Percentiles rank a stretch among this genome's conserved stretches.
Evolutionary conservation across 1,140 invertebrate genomes (phyloP).

Genomic region (Notospermus geniculatus): DNA sequence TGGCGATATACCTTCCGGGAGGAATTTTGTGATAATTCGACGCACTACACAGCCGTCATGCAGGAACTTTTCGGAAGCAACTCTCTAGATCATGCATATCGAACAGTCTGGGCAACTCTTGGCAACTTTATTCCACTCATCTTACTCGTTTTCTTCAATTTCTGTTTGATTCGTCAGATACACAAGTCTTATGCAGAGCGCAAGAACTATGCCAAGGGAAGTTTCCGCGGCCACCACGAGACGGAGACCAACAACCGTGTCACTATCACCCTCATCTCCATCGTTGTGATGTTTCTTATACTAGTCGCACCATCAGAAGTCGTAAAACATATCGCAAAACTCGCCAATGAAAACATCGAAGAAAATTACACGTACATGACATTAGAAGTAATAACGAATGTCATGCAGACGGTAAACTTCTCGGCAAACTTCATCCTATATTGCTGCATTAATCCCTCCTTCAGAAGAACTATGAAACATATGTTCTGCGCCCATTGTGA

Average conservation of each 20-base stretch:
- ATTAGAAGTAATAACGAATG: too few species aligned
- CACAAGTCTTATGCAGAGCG: constrained; percentile 46
- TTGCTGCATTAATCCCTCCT: too few species aligned
- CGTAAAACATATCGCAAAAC: constrained; percentile 36
- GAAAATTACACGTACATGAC: too few species aligned
- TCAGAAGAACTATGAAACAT: too few species aligned
- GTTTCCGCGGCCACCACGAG: constrained; percentile 9
- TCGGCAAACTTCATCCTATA: too few species aligned
- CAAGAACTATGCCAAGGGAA: constrained; percentile 15
- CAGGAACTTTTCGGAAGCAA: too few species aligned
- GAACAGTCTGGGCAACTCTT: constrained; percentile 45
- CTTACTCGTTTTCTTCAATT: constrained; percentile 48
- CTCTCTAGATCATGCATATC: too few species aligned
- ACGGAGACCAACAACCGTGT: constrained; percentile 31
- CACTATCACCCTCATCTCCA: constrained; percentile 48
- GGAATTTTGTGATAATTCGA: too few species aligned
- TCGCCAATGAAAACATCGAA: constrained; percentile 31
- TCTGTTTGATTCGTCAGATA: constrained; percentile 44
- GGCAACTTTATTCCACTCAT: constrained; percentile 49
- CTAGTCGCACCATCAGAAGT: constrained; percentile 52
- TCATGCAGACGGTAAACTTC: too few species aligned
- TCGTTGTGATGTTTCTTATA: constrained; percentile 52
- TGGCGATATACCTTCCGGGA: too few species aligned
- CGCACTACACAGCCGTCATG: too few species aligned
- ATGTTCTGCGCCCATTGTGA: too few species aligned